These are phyloP conservation scores for Brachirus orientalis DNA, from an alignment of 2,113 vertebrate genomes.

Conservation along the genomic window DNA sequence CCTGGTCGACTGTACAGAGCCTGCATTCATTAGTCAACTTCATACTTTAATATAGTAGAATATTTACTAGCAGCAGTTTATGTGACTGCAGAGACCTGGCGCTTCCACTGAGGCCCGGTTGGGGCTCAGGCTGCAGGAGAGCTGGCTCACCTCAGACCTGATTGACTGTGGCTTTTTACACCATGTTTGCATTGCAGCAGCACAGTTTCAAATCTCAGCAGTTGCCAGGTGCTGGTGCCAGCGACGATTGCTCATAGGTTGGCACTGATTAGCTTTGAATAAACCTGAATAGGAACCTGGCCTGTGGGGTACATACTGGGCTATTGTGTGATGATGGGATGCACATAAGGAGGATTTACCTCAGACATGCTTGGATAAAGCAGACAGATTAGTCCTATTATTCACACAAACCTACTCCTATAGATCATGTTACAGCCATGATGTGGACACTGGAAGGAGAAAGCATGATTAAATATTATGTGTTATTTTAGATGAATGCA, in stretches of 20 bases:
- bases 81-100: conserved; percentile 44
- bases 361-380: conserved; percentile 51
- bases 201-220: conserved; percentile 50
- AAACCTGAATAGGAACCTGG: conserved; percentile 52
- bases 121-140: conserved; percentile 48
- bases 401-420: conserved; percentile 40
- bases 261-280: conserved; percentile 56
- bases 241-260: conserved; percentile 43
- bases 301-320: conserved; percentile 30
- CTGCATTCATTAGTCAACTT: conserved; percentile 71
- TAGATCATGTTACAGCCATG: conserved; percentile 5
- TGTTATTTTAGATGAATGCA: too few species aligned
- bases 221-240: conserved; percentile 56
- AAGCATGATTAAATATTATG: too few species aligned
- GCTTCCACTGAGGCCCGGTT: conserved; percentile 35
- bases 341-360: conserved; percentile 42
- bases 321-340: conserved; percentile 50
- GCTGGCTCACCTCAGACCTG: conserved; percentile 47
- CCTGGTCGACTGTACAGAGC: conserved; percentile 58
- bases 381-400: conserved; percentile 42
- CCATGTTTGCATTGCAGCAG: conserved; percentile 33
- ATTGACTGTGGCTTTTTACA: conserved; percentile 49
- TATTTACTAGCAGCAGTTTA: conserved; percentile 69
- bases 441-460: too few species aligned
- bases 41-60: conserved; percentile 67